phyloP scores from a whole-genome alignment of 1,140 invertebrate genomes.

The Parasteatoda tepidariorum region DNA sequence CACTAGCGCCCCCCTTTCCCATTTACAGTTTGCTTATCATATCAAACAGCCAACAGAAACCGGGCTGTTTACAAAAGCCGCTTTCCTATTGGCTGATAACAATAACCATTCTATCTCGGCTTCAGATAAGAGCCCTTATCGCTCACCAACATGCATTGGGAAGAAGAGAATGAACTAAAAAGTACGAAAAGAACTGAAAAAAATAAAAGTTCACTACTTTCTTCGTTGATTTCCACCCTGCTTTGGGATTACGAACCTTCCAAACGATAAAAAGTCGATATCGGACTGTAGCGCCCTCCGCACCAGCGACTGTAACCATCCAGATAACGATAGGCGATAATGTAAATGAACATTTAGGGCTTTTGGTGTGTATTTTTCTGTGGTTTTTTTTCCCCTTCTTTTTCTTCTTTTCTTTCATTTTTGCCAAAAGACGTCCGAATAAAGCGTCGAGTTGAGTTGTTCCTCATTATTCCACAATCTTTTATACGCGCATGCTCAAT shows the following conservation, averaged over 20 bases:
- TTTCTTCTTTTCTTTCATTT: slow-evolving; percentile 28
- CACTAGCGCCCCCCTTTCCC: slow-evolving; percentile 21
- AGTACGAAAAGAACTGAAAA: background rate
- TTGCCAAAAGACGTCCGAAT: slow-evolving; percentile 43
- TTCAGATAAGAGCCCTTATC: slow-evolving; percentile 51
- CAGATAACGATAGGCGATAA: slow-evolving; percentile 51
- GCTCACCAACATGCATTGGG: slow-evolving; percentile 43
- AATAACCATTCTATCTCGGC: slow-evolving; percentile 59
- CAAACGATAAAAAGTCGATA: slow-evolving; percentile 51
- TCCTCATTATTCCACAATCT: background rate
- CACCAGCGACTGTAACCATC: slow-evolving; percentile 38
- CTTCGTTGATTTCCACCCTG: slow-evolving; percentile 24
- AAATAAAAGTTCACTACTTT: slow-evolving; percentile 28
- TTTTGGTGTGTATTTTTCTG: slow-evolving; percentile 3
- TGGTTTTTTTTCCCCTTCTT: slow-evolving; percentile 1
- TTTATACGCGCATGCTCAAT: background rate
- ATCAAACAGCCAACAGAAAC: slow-evolving; percentile 54
- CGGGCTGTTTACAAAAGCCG: slow-evolving; percentile 56
- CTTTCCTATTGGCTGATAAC: slow-evolving; percentile 56
- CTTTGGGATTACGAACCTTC: slow-evolving; percentile 53
- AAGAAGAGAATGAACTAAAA: slow-evolving; percentile 25
- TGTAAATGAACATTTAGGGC: slow-evolving; percentile 59
- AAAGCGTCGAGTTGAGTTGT: slow-evolving; percentile 29
- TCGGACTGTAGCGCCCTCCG: slow-evolving; percentile 17
- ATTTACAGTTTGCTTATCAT: slow-evolving; percentile 60